Evolutionary conservation across 2,113 vertebrate genomes (phyloP), one percentile per base, ranked within the genome.

Genomic region (Asarcornis scutulata): DNA sequence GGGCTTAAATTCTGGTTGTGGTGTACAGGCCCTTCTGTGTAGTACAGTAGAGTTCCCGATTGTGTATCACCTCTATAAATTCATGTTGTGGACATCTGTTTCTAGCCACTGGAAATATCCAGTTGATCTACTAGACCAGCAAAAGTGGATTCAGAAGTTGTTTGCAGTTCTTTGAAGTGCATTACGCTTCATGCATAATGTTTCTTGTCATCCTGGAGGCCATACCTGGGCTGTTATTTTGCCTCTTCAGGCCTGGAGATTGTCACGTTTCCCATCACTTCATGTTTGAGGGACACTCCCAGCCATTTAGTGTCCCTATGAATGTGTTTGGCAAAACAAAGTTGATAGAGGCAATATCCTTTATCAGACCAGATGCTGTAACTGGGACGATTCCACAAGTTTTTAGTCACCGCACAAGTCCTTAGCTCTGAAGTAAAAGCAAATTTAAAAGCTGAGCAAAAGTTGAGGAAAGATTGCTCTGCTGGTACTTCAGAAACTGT

Each of bases 1-100:
- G 68, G 52, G 62, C 89, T 94, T 72, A 64, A 60, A 64, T 75
- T 79, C 66, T 91, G 38, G 29, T 64, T 85, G 11, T 87, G 42
- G 56, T 87, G 66, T 85, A 86, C 32, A 42, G 38, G 74, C 23
- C 40, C 68, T 88, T 95, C 52, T 5, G 1, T 72, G 38, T 4
- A 11, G 63, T 63, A 87, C 71, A 52, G 11, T 10, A 32, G 62
- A 14, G 13, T 36, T 16, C 79, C 29, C 55, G 34, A 27, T 67
- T 73, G 17, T 0, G 0, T 82, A 17, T 75, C n/a, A 26, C 46
- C n/a, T 78, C 4, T 1, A 3, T 78, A 83, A 72, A 68, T 91
- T 87, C 8, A 3, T 21, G 13, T 89, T 64, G 25, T 3, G 0
- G 79, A 38, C 58, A 17, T 89, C 58, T 20, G 2, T 36, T 85